phyloP scores from a whole-genome alignment of 2,797 vertebrate species.

The Tokudaia muenninki region DNA sequence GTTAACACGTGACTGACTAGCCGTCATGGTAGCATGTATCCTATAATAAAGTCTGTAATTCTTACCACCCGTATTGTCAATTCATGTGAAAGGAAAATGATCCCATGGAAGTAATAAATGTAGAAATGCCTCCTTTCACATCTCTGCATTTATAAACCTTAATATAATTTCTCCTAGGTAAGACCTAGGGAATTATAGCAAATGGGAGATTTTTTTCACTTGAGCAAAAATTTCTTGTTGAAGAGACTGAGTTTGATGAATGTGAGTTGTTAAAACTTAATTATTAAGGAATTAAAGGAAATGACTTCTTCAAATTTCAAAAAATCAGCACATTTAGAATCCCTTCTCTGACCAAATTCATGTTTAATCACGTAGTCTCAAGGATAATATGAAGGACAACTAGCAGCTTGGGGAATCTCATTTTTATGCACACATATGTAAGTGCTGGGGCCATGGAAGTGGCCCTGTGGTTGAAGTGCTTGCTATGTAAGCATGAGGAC shows the following conservation, averaged over 20 bases:
- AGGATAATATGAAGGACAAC: background rate
- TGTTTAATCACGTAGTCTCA: slow-evolving; percentile 13
- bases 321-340: background rate
- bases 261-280: slow-evolving; percentile 1
- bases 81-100: slow-evolving; percentile 57
- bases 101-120: slow-evolving; percentile 36
- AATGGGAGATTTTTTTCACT: background rate
- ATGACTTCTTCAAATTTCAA: slow-evolving; percentile 1
- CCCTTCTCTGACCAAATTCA: background rate
- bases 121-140: slow-evolving; percentile 55
- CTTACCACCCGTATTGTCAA: slow-evolving; percentile 62
- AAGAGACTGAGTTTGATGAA: slow-evolving; percentile 45
- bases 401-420: background rate
- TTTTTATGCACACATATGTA: background rate
- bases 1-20: slow-evolving; percentile 41
- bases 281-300: slow-evolving; percentile 24
- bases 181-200: slow-evolving; percentile 43
- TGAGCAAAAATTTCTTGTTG: slow-evolving; percentile 48
- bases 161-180: slow-evolving; percentile 61
- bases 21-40: slow-evolving; percentile 45
- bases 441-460: background rate
- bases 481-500: background rate
- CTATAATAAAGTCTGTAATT: slow-evolving; percentile 44
- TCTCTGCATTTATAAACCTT: slow-evolving; percentile 37
- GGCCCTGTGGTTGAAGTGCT: background rate